Evolutionary conservation across 2,113 vertebrate species (phyloP), one percentile per base, ranked within the genome.

Genomic region (Pseudois nayaur): DNA sequence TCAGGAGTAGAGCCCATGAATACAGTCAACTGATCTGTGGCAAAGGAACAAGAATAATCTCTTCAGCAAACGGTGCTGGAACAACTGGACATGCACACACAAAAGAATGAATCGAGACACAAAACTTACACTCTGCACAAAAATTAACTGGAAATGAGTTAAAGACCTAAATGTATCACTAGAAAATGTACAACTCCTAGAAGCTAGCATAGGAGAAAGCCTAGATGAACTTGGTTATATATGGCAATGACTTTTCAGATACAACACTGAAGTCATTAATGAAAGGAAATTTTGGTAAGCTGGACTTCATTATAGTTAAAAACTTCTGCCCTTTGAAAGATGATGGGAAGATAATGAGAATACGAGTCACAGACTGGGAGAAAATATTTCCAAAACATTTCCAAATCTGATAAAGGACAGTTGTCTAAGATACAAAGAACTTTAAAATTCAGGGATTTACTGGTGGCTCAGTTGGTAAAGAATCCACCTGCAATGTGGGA

Each of bases 341-440:
- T 3, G 17, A 40, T 40, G 67, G 40, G 19, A 71, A 3, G n/a
- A 71, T 40, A 71, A 71, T 0, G 0, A 40, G 36, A 36, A 71
- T 40, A 40, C 9, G 36, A 23, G 67, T 71, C 19, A 40, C 19
- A 71, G 19, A 71, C 19, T 23, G n/a, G 9, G 67, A 71, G n/a
- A 71, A 36, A 71, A 36, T 12, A 12, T 71, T 9, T 17, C 62
- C 62, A n/a, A 64, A 64, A n/a, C 17, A 54, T 54, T 59, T 59
- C 57, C n/a, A 40, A 71, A 71, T 71, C 67, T 36, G n/a, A 71
- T 40, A 23, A 36, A 71, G 64, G 67, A 40, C 67, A 40, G n/a
- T 71, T 71, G 40, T 71, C 19, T 71, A 71, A 71, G 9, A 40
- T 71, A 40, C 19, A 40, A 71, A 71, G 67, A 71, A 12, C 10